These are phyloP conservation scores for Parauchenoglanis punctatus DNA, from an alignment of 2,797 vertebrate species.

Conservation along the genomic window DNA sequence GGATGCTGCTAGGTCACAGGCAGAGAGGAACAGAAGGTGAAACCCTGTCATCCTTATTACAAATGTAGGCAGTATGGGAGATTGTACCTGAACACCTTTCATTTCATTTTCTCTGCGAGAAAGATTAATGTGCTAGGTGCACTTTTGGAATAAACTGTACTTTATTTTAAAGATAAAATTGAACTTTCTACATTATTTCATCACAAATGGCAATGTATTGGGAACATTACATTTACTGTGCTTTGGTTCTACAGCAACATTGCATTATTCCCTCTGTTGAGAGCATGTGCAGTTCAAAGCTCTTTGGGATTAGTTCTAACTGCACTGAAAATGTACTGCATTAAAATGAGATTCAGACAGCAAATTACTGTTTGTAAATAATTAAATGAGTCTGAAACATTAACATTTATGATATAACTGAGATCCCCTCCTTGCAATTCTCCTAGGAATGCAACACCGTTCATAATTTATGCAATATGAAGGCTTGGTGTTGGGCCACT, in stretches of 20 bases:
- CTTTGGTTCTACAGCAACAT: not conserved
- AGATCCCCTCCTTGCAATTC: slow-evolving; percentile 7
- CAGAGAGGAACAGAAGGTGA: not conserved
- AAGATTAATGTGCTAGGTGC: not conserved
- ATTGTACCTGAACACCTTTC: not conserved
- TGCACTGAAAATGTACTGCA: not conserved
- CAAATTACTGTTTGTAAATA: slow-evolving; percentile 30
- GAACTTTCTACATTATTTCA: not conserved
- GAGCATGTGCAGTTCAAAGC: not conserved
- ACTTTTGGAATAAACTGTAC: slow-evolving; percentile 1
- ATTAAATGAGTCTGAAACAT: slow-evolving; percentile 22
- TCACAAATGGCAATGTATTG: not conserved
- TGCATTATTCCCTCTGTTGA: not conserved
- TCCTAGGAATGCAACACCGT: slow-evolving; percentile 13
- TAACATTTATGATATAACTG: slow-evolving; percentile 9
- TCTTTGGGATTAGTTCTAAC: slow-evolving; percentile 10
- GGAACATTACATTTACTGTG: not conserved
- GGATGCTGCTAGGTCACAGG: slow-evolving; percentile 1
- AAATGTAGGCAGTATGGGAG: not conserved
- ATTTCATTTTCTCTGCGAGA: not conserved
- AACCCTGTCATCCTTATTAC: not conserved
- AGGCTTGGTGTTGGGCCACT: not conserved
- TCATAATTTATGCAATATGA: slow-evolving; percentile 23
- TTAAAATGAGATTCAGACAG: not conserved
- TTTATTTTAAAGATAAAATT: slow-evolving; percentile 8